phyloP scores from a whole-genome alignment of 2,888 invertebrate species.

The Chorisops tibialis region DNA sequence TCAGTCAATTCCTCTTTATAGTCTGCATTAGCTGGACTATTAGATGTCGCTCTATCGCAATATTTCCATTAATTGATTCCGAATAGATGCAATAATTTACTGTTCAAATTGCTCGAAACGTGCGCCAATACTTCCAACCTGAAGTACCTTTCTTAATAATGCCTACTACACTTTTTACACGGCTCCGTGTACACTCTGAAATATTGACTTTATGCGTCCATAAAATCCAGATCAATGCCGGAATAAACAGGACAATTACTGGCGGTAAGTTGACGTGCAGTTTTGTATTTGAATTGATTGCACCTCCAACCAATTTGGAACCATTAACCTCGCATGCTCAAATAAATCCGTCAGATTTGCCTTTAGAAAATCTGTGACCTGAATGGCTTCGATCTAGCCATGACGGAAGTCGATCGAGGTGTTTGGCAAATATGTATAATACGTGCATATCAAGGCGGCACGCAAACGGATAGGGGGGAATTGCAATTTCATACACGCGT shows the following conservation, averaged over 20 bases:
- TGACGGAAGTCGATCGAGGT: slow-evolving; percentile 8
- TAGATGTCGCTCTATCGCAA: too few relatives aligned
- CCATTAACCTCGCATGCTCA: slow-evolving; percentile 16
- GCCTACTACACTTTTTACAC: slow-evolving; percentile 2
- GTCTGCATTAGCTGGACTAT: too few relatives aligned
- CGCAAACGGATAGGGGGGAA: neutral
- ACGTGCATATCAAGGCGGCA: too few relatives aligned
- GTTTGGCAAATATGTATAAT: neutral
- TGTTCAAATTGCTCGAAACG: too few relatives aligned
- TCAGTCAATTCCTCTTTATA: too few relatives aligned
- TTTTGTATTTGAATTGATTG: slow-evolving; percentile 20
- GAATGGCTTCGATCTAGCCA: slow-evolving; percentile 1
- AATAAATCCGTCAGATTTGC: slow-evolving; percentile 22
- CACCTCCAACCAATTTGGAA: slow-evolving; percentile 22
- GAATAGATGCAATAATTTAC: too few relatives aligned
- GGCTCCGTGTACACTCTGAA: neutral
- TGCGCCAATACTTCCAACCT: too few relatives aligned
- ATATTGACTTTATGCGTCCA: slow-evolving; percentile 8
- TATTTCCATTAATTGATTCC: too few relatives aligned
- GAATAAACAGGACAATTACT: slow-evolving; percentile 18
- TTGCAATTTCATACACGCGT: slow-evolving; percentile 4
- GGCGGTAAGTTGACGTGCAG: slow-evolving; percentile 21
- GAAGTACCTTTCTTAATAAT: slow-evolving; percentile 7
- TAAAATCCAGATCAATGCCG: slow-evolving; percentile 17
- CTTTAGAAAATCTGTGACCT: slow-evolving; percentile 6